A percentile compares a stretch with the other conserved stretches of the same genome.
Evolutionary conservation across 1,140 invertebrate species (phyloP).

Genomic region (Drosophila sechellia): DNA sequence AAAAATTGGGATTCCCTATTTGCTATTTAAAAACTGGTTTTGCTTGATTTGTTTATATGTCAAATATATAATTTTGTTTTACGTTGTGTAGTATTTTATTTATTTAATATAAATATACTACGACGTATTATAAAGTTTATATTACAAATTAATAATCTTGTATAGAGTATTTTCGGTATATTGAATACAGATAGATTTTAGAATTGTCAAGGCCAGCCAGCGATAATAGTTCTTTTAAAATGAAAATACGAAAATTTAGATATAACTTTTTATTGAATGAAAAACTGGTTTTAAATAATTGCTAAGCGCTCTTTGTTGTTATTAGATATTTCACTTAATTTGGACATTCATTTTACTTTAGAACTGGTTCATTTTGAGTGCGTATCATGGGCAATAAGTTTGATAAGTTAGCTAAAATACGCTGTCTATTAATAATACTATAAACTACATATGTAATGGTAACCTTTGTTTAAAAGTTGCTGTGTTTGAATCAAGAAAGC

Average conservation of each 20-base stretch:
- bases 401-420: constrained; percentile 9
- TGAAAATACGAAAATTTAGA: constrained; percentile 14
- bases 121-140: no score
- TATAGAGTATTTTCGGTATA: constrained; percentile 10
- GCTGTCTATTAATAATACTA: neutral
- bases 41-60: no score
- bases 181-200: constrained; percentile 13
- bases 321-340: constrained; percentile 20
- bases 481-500: no score
- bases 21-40: no score
- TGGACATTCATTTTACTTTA: constrained; percentile 1
- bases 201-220: constrained; percentile 15
- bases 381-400: constrained; percentile 11
- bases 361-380: constrained; percentile 29
- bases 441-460: neutral
- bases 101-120: neutral
- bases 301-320: constrained; percentile 5
- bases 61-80: no score
- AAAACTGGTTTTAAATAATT: constrained; percentile 20
- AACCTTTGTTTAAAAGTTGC: no score
- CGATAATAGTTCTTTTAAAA: constrained; percentile 26
- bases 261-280: constrained; percentile 6
- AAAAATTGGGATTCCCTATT: no score
- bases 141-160: neutral
- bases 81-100: no score